phyloP scores from a whole-genome alignment of 2,888 invertebrate genomes.

The Pyralis farinalis region DNA sequence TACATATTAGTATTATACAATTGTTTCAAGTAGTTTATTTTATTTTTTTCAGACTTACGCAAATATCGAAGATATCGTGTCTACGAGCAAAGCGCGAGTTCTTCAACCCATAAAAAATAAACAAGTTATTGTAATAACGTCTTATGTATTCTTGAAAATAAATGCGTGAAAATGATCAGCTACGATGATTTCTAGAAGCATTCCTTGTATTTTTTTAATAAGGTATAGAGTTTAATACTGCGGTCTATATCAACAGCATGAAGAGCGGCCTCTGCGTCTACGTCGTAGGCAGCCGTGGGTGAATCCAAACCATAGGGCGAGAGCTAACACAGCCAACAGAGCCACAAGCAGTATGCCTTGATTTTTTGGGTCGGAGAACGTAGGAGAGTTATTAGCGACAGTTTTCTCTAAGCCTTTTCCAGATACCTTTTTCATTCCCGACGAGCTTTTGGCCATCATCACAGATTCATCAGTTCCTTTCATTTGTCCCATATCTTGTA shows the following conservation, averaged over 20 bases:
- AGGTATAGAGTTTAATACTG: neutral
- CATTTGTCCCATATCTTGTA: conserved; percentile 33
- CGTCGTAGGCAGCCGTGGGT: conserved; percentile 38
- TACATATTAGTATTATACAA: no score
- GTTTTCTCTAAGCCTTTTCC: conserved; percentile 8
- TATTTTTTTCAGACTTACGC: neutral
- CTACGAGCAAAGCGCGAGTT: no score
- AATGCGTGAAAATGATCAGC: no score
- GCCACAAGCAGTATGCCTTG: conserved; percentile 38
- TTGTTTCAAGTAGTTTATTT: no score
- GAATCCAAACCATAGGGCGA: conserved; percentile 46
- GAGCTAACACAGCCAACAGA: conserved; percentile 35
- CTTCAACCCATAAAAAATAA: no score
- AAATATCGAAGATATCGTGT: no score
- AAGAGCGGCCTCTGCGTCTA: conserved; percentile 32
- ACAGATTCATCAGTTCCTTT: conserved; percentile 29
- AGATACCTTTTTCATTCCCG: conserved; percentile 22
- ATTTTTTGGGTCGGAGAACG: conserved; percentile 37
- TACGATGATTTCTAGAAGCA: no score
- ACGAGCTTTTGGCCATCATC: conserved; percentile 32
- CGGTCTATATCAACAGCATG: conserved; percentile 17
- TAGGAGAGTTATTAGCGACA: conserved; percentile 1
- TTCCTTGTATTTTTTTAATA: no score
- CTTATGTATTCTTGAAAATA: no score
- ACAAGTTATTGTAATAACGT: no score